Conservation (phyloP, 1,140 invertebrate genomes). For the Ctenoplectra terminalis region DNA sequence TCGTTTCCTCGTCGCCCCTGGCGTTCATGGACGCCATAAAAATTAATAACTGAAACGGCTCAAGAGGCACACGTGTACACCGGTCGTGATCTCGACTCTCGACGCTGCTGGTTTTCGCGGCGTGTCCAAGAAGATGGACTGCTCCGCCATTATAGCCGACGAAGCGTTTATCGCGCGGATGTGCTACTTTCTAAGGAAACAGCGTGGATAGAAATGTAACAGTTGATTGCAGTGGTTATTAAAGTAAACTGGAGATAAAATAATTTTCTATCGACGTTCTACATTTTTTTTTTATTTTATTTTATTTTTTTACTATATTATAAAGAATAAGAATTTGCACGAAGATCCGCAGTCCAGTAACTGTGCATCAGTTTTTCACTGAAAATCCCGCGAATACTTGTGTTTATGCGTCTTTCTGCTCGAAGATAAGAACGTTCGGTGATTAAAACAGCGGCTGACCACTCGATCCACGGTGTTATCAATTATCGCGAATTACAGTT, state of each 20-base stretch:
- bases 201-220: constrained; percentile 1
- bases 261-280: too few relatives aligned
- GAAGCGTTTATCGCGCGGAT: constrained; percentile 20
- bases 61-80: not conserved
- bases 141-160: constrained; percentile 12
- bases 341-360: too few relatives aligned
- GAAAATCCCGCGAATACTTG: not conserved
- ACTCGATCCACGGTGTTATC: not conserved
- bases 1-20: not conserved
- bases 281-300: too few relatives aligned
- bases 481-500: not conserved
- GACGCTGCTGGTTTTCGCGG: constrained; percentile 22
- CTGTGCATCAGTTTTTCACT: not conserved
- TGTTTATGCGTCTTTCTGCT: not conserved
- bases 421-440: not conserved
- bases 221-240: not conserved
- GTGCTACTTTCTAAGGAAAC: constrained; percentile 4
- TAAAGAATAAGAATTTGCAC: too few relatives aligned
- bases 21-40: constrained; percentile 23
- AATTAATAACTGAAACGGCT: constrained; percentile 48
- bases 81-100: not conserved
- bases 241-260: too few relatives aligned
- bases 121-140: constrained; percentile 25
- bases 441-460: not conserved
- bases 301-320: too few relatives aligned